Evolutionary conservation across 2,113 vertebrate species (phyloP).

Genomic region (Vanacampus margaritifer): DNA sequence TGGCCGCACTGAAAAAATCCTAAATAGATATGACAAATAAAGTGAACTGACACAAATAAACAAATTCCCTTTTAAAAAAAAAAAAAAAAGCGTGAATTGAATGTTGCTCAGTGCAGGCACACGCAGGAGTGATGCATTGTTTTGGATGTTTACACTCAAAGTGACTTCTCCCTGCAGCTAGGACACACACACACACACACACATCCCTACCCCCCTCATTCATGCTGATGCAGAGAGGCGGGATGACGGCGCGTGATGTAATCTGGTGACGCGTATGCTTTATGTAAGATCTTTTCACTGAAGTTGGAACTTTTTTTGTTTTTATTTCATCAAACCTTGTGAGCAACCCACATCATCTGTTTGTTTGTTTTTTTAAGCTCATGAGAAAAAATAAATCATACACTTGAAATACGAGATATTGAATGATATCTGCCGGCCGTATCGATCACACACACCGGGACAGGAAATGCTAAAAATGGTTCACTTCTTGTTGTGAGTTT

Average conservation of each 20-base stretch:
- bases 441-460: conserved; percentile 28
- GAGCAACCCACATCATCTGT: not conserved
- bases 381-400: not conserved
- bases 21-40: not conserved
- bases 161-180: conserved; percentile 34
- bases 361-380: not conserved
- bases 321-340: conserved; percentile 37
- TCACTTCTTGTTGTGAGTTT: conserved; percentile 51
- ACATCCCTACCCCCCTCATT: conserved; percentile 44
- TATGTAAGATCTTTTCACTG: conserved; percentile 56
- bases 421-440: not conserved
- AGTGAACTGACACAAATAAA: not conserved
- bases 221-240: conserved; percentile 32
- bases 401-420: conserved; percentile 1
- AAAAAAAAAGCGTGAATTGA: not conserved
- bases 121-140: conserved; percentile 14
- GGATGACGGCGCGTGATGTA: conserved; percentile 55
- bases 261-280: conserved; percentile 55
- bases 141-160: conserved; percentile 34
- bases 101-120: not conserved
- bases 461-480: conserved; percentile 52
- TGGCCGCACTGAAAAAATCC: not conserved
- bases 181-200: conserved; percentile 17
- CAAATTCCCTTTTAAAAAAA: not conserved
- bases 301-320: conserved; percentile 39